A percentile compares a stretch with the other conserved stretches of the same genome.
Evolutionary conservation across 92 coral and sea anemone genomes (phyloP).

Genomic region (Paramuricea clavata): DNA sequence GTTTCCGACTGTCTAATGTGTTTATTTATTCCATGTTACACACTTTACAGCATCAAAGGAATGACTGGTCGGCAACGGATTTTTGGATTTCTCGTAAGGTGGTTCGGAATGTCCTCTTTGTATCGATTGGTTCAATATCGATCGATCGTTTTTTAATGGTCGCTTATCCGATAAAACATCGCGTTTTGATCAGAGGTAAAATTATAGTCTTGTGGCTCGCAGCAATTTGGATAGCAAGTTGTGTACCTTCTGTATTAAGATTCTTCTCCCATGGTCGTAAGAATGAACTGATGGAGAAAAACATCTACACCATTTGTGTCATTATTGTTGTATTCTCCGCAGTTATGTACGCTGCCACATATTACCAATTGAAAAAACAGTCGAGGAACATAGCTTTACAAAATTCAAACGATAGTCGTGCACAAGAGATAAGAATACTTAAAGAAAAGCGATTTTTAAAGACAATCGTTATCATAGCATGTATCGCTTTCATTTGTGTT

Average conservation of each 20-base stretch:
- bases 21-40: not conserved
- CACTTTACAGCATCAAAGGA: not conserved
- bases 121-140: not conserved
- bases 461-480: not conserved
- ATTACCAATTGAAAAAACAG: not conserved
- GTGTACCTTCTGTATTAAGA: no score
- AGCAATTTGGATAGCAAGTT: not conserved
- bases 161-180: not conserved
- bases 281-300: not conserved
- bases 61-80: not conserved
- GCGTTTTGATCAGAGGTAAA: not conserved
- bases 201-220: not conserved
- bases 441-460: constrained; percentile 8
- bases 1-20: not conserved
- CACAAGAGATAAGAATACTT: not conserved
- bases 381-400: not conserved
- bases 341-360: not conserved
- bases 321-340: not conserved
- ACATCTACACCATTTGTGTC: not conserved
- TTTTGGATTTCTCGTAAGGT: not conserved
- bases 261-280: not conserved
- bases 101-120: not conserved
- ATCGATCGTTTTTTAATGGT: not conserved
- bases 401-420: not conserved
- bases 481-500: not conserved